phyloP scores from a whole-genome alignment of 2,888 invertebrate species.

The Lycaena phlaeas region DNA sequence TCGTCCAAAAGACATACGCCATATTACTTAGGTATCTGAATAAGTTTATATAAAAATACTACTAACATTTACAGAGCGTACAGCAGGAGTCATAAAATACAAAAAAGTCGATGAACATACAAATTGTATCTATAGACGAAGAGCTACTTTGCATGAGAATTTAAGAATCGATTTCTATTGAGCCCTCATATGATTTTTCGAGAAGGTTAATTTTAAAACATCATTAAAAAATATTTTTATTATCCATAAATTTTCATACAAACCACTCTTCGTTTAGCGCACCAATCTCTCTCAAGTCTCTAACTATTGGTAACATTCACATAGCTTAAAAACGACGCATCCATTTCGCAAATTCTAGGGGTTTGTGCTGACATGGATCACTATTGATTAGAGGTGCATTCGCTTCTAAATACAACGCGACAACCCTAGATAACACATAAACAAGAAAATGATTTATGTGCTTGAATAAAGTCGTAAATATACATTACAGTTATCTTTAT shows the following conservation, averaged over 20 bases:
- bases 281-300: not conserved
- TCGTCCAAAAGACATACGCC: too few species aligned
- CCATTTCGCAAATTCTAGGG: conserved; percentile 15
- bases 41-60: too few species aligned
- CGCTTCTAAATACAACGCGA: conserved; percentile 15
- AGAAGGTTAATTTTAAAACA: too few species aligned
- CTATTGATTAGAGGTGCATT: conserved; percentile 21
- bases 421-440: conserved; percentile 2
- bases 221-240: too few species aligned
- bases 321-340: conserved; percentile 7
- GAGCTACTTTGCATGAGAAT: too few species aligned
- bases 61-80: too few species aligned
- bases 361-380: conserved; percentile 21
- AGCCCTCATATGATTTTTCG: too few species aligned
- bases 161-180: too few species aligned
- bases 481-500: not conserved
- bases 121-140: too few species aligned
- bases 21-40: too few species aligned
- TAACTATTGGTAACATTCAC: conserved; percentile 2
- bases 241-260: not conserved
- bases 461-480: conserved; percentile 1
- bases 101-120: too few species aligned
- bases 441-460: not conserved
- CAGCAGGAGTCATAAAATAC: too few species aligned
- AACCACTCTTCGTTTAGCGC: not conserved